Evolutionary conservation across 2,113 vertebrate species (phyloP), one percentile per base, ranked within the genome.

Genomic region (Dipodomys merriami): DNA sequence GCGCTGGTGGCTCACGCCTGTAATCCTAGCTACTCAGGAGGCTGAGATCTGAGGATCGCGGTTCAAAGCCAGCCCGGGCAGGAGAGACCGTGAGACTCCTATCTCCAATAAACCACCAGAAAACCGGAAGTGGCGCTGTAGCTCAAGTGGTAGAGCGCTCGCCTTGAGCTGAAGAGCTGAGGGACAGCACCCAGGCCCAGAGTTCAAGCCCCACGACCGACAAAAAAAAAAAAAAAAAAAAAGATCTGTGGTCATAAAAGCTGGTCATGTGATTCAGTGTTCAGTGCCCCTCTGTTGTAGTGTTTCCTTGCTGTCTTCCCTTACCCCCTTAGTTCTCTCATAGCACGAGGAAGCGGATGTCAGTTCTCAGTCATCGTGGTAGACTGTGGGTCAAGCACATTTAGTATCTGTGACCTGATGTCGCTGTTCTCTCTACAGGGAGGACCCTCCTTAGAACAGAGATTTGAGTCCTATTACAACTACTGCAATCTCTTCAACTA

Each of bases 401-500:
- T 65, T 30, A 12, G 23, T 78, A 11, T 23, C 5, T 72, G 53
- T 82, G 9, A 93, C 19, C 30, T 95, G 68, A 77, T 73, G 46
- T 46, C 27, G 86, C 15, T 73, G 1, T 78, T 91, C 79, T 97
- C 35, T 57, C 95, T 96, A n/a, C 94, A 99, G 99, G 99, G 99
- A 0, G 99, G 99, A 0, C 99, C 99, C 49, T 99, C 99, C 0
- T 97, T 99, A 97, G 99, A 99, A 90, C 99, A 99, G 98, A 98
- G 99, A 81, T 99, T 99, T 97, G 99, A 99, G 91, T 99, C 99
- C 0, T 99, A 99, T 84, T 99, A 99, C 97, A 99, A 99, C 97
- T 99, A 99, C 97, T 99, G 99, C 97, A 99, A 99, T 96, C 99
- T 99, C 90, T 99, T 99, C 98, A 99, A 99, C 98, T 99, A 99